Evolutionary conservation across 1,140 invertebrate species (phyloP).

Genomic region (Monochamus saltuarius): DNA sequence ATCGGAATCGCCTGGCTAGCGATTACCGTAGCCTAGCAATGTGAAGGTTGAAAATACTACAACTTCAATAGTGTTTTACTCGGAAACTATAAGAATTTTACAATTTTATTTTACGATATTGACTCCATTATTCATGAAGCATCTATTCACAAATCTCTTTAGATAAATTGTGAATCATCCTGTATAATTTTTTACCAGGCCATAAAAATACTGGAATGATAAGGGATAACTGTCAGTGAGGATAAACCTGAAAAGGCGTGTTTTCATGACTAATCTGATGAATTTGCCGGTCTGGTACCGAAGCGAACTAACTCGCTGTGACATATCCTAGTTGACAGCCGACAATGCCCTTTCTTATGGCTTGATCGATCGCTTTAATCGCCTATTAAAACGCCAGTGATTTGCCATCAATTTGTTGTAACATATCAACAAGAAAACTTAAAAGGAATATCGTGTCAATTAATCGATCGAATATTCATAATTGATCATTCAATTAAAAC

Average conservation of each 20-base stretch:
- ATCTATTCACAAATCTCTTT: too few relatives aligned
- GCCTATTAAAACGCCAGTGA: slow-evolving; percentile 7
- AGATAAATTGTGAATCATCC: too few relatives aligned
- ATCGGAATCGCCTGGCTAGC: too few relatives aligned
- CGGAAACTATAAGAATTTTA: too few relatives aligned
- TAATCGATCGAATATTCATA: background rate
- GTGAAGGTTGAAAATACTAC: too few relatives aligned
- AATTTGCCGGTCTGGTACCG: slow-evolving; percentile 1
- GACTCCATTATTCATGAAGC: too few relatives aligned
- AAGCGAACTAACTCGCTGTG: slow-evolving; percentile 11
- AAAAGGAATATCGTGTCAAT: slow-evolving; percentile 7
- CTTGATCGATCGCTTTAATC: slow-evolving; percentile 4
- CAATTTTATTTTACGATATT: too few relatives aligned
- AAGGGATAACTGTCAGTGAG: background rate
- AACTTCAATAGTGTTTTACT: too few relatives aligned
- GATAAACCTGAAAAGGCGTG: slow-evolving; percentile 3
- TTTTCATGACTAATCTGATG: slow-evolving; percentile 6
- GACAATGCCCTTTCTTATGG: slow-evolving; percentile 1
- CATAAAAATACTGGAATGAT: too few relatives aligned
- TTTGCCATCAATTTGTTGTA: slow-evolving; percentile 6
- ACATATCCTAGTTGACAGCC: slow-evolving; percentile 11
- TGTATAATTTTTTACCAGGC: too few relatives aligned
- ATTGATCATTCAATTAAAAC: slow-evolving; percentile 13
- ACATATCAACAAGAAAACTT: background rate
- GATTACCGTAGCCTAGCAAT: too few relatives aligned